These are phyloP conservation scores for Onchidella celtica DNA, from an alignment of 2,888 invertebrate genomes.

Conservation along the genomic window DNA sequence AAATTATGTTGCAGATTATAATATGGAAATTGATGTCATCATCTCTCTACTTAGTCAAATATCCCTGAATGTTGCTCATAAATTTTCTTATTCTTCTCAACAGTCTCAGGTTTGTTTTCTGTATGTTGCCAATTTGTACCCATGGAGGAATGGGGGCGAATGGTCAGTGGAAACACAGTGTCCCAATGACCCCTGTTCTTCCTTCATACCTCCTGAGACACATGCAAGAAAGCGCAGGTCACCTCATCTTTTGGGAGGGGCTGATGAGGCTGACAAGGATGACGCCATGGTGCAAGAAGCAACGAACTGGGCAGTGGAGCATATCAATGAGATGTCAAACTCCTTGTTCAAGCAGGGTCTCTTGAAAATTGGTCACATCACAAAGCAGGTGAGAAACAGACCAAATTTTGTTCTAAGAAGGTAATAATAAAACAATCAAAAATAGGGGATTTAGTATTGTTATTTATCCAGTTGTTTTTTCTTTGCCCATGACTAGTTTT, in stretches of 20 bases:
- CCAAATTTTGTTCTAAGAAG: too few species aligned
- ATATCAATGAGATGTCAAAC: conserved; percentile 61
- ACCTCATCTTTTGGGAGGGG: conserved; percentile 49
- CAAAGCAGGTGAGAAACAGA: conserved; percentile 66
- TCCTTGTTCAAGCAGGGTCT: conserved; percentile 57
- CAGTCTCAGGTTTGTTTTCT: not conserved
- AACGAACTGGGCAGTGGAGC: conserved; percentile 56
- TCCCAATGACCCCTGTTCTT: conserved; percentile 11
- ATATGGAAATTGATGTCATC: not conserved
- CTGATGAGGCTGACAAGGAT: conserved; percentile 29
- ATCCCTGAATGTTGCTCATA: not conserved
- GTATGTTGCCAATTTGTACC: not conserved
- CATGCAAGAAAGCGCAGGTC: not conserved
- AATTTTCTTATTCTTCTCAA: not conserved
- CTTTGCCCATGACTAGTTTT: too few species aligned
- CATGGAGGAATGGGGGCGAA: conserved; percentile 7
- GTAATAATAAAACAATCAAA: too few species aligned
- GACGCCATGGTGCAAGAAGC: conserved; percentile 56
- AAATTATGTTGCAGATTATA: not conserved
- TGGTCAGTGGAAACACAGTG: not conserved
- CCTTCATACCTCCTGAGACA: not conserved
- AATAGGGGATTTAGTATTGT: too few species aligned
- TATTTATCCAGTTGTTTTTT: too few species aligned
- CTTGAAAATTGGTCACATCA: conserved; percentile 47
- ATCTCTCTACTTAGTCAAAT: not conserved